A percentile compares a stretch with the other conserved stretches of the same genome.
These are phyloP conservation scores for Tenthredo distinguenda DNA, from an alignment of 2,888 invertebrate species.

Conservation along the genomic window DNA sequence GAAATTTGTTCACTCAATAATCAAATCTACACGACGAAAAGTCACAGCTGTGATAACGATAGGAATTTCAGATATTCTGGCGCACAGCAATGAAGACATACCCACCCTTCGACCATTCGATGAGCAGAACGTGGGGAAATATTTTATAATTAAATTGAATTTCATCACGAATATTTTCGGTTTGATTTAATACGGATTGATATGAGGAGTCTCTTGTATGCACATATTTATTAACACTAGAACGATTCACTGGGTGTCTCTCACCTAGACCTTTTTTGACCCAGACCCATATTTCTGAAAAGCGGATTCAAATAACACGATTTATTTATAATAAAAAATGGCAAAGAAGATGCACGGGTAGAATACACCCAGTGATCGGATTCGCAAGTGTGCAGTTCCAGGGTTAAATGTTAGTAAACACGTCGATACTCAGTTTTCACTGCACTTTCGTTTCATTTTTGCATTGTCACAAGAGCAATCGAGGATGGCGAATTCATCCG, in stretches of 20 bases:
- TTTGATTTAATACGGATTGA: background rate
- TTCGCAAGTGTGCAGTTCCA: no score
- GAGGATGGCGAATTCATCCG: background rate
- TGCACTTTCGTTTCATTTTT: background rate
- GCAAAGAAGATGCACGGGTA: no score
- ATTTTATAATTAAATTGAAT: background rate
- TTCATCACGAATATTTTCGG: background rate
- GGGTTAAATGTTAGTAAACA: background rate
- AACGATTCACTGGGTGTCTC: no score
- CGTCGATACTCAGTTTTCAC: background rate
- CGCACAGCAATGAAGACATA: background rate
- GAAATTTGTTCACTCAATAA: conserved; percentile 1
- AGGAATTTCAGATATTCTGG: conserved; percentile 22
- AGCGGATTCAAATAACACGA: no score
- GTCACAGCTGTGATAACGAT: background rate
- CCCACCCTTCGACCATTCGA: background rate
- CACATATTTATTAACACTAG: background rate
- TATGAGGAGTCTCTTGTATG: background rate
- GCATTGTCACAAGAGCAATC: background rate
- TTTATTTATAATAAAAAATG: no score
- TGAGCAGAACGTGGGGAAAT: background rate
- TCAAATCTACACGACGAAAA: background rate
- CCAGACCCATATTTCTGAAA: no score
- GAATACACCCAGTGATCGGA: no score
- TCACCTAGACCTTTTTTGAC: no score